Evolutionary conservation across 2,888 invertebrate species (phyloP), one percentile per base, ranked within the genome.

Genomic region (Heliothis peltigera): DNA sequence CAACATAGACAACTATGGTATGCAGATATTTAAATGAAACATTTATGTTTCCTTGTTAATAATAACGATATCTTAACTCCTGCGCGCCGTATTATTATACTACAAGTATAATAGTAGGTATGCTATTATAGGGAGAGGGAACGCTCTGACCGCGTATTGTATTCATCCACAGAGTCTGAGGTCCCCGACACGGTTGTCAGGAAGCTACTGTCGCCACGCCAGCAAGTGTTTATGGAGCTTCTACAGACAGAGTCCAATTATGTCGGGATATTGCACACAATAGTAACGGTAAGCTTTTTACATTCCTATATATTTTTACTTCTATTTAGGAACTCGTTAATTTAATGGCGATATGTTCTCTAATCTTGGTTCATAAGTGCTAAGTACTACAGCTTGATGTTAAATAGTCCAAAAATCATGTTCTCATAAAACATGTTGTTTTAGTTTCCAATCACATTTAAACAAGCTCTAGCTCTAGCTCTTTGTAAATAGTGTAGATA

Each of bases 181-280:
- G 95, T 94, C 58, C 94, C 95, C 49, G 95, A 95, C 80, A 97
- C 97, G 83, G 95, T 96, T 56, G 95, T 96, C 64, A 92, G 97
- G 71, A 97, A 97, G 84, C 95, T 96, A 78, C 95, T 97, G 89
- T 97, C 97, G 47, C 96, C 97, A 3, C 95, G 98, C 56, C 97
- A 98, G 85, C 97, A 97, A 92, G 98, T 98, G 54, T 98, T 98
- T 89, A 96, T 98, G 93, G 99, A 99, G 93, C 96, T 99, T 82
- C 96, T 98, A 73, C 98, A 99, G 91, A 99, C 99, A 0, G 99
- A 99, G 92, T 98, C 97, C 66, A 99, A 99, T 96, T 99, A 99
- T 92, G 99, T 99, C 67, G 97, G 97, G 70, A 99, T 99, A 87
- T 96, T 99, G 82, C 97, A 98, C 83, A 98, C 98, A 43, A 98